phyloP scores from a whole-genome alignment of 1,140 invertebrate genomes.

The Phocides pigmalion region DNA sequence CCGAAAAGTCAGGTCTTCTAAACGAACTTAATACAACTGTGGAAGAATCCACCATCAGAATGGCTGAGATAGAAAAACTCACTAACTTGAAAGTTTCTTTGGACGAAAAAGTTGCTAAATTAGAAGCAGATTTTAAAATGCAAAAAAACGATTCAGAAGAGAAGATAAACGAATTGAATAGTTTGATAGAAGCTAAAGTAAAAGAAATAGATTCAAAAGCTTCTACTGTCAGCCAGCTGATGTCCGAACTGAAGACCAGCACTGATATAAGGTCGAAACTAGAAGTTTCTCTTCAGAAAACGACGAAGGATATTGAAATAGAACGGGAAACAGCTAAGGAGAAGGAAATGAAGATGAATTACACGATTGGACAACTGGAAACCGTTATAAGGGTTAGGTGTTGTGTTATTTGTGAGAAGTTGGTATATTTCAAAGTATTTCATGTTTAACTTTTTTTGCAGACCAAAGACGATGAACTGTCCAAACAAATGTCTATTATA shows the following conservation, averaged over 20 bases:
- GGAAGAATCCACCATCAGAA: conserved; percentile 30
- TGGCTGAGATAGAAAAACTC: conserved; percentile 31
- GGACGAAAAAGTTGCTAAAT: conserved; percentile 36
- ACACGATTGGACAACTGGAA: conserved; percentile 49
- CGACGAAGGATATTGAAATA: conserved; percentile 45
- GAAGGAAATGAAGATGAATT: conserved; percentile 41
- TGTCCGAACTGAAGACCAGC: conserved; percentile 53
- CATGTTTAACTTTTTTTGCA: conserved; percentile 35
- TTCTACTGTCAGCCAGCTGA: conserved; percentile 49
- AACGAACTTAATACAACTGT: conserved; percentile 23
- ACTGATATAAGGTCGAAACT: conserved; percentile 46
- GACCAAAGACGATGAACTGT: conserved; percentile 55
- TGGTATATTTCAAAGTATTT: not conserved
- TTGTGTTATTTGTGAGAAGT: not conserved
- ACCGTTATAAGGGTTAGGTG: conserved; percentile 39
- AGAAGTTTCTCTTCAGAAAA: conserved; percentile 44
- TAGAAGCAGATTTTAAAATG: conserved; percentile 37
- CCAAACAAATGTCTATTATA: conserved; percentile 57
- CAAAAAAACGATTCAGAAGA: conserved; percentile 18
- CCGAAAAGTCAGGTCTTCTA: conserved; percentile 29
- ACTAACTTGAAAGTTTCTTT: conserved; percentile 9
- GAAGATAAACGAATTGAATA: conserved; percentile 37
- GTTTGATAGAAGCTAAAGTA: conserved; percentile 39
- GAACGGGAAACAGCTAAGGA: conserved; percentile 44
- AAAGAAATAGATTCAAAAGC: conserved; percentile 53